A percentile compares a stretch with the other conserved stretches of the same genome.
These are phyloP conservation scores for Drosophila kikkawai DNA, from an alignment of 1,140 invertebrate species.

Conservation along the genomic window DNA sequence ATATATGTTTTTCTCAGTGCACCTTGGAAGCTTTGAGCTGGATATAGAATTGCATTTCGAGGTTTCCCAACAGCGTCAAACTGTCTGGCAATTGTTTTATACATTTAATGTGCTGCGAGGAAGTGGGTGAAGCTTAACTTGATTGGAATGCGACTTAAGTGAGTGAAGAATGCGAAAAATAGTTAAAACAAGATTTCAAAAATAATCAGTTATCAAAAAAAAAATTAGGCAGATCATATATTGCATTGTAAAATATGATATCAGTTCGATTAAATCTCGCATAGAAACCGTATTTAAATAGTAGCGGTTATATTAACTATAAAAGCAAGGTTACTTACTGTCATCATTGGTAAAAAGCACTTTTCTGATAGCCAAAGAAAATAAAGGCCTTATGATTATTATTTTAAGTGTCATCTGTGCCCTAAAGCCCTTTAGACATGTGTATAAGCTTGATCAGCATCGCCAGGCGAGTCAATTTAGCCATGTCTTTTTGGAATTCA, in stretches of 20 bases:
- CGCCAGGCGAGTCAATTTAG: too few species aligned
- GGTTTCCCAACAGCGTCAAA: slow-evolving; percentile 73
- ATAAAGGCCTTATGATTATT: too few species aligned
- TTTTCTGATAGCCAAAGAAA: too few species aligned
- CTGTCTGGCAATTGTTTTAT: slow-evolving; percentile 79
- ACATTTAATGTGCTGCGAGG: slow-evolving; percentile 67
- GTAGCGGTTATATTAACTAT: neutral
- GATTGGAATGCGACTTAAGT: slow-evolving; percentile 22
- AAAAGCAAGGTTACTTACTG: neutral
- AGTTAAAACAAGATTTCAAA: neutral
- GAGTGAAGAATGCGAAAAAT: neutral
- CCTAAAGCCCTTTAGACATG: too few species aligned
- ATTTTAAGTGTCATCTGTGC: too few species aligned
- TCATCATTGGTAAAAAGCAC: too few species aligned
- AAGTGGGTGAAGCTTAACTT: slow-evolving; percentile 3
- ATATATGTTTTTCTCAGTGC: neutral
- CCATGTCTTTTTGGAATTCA: too few species aligned
- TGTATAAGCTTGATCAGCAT: too few species aligned
- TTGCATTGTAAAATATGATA: neutral
- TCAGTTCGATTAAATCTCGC: neutral
- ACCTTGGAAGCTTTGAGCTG: slow-evolving; percentile 3
- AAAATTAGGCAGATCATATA: neutral
- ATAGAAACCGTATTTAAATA: neutral
- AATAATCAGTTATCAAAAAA: neutral
- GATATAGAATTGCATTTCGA: slow-evolving; percentile 28